A percentile compares a stretch with the other conserved stretches of the same genome.
These are phyloP conservation scores for Corella eumyota DNA, from an alignment of 23 tunicate genomes.

Conservation along the genomic window DNA sequence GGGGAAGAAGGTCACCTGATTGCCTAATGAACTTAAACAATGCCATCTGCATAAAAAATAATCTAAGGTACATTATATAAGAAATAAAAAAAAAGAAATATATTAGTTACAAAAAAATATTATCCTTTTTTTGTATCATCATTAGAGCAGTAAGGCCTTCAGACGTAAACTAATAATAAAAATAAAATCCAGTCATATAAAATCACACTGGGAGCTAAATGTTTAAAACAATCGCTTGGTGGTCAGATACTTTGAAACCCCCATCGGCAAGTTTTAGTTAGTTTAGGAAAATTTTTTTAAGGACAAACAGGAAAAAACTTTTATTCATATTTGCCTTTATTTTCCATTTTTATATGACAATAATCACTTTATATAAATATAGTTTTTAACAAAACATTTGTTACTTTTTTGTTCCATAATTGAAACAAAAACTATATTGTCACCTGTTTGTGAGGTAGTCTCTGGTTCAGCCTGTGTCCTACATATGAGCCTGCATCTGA, in stretches of 20 bases:
- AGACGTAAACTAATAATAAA: constrained; percentile 83
- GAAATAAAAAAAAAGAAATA: not conserved
- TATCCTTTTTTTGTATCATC: constrained; percentile 25
- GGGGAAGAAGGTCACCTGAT: constrained; percentile 80
- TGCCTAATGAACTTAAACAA: constrained; percentile 78
- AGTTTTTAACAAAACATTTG: too few relatives aligned
- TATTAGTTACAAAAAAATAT: not conserved
- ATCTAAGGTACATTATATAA: not conserved
- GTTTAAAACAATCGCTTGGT: constrained; percentile 40
- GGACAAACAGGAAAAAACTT: constrained; percentile 1
- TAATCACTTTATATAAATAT: too few relatives aligned
- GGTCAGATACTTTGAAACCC: constrained; percentile 11
- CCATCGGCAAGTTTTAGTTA: constrained; percentile 23
- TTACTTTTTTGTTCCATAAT: too few relatives aligned
- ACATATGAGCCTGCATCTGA: constrained; percentile 22
- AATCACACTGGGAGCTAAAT: constrained; percentile 3
- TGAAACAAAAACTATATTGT: too few relatives aligned
- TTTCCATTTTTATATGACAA: too few relatives aligned
- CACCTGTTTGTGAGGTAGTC: constrained; percentile 68
- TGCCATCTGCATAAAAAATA: constrained; percentile 30
- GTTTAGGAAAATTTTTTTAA: not conserved
- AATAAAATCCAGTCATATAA: not conserved
- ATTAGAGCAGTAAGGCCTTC: constrained; percentile 44
- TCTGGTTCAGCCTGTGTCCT: constrained; percentile 22
- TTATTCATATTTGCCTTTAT: not conserved